These are phyloP conservation scores for Tapirus terrestris DNA, from an alignment of 2,113 vertebrate genomes.

Conservation along the genomic window DNA sequence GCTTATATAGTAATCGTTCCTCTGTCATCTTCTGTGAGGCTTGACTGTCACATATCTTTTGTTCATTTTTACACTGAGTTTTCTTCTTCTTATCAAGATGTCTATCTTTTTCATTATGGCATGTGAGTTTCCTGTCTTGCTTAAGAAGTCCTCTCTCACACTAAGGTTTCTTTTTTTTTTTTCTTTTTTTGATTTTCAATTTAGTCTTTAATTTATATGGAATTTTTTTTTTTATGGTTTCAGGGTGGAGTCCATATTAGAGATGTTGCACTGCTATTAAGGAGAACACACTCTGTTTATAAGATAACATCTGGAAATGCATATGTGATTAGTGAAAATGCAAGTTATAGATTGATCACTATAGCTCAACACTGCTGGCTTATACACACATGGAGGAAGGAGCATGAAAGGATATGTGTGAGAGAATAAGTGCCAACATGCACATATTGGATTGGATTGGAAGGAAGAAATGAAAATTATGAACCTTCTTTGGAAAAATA, in stretches of 20 bases:
- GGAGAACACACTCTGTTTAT: background rate
- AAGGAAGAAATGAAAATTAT: background rate
- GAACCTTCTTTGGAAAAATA: background rate
- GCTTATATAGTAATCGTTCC: background rate
- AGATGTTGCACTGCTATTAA: background rate
- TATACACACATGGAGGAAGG: background rate
- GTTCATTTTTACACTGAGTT: background rate
- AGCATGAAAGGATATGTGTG: background rate
- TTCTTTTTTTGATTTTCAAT: background rate
- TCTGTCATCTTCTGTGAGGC: background rate
- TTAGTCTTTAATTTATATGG: slow-evolving; percentile 4
- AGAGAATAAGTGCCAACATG: background rate
- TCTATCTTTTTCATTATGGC: background rate
- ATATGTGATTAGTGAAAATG: background rate
- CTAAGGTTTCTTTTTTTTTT: background rate
- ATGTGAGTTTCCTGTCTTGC: background rate
- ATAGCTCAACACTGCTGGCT: background rate
- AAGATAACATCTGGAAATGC: background rate
- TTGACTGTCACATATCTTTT: background rate
- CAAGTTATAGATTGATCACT: background rate
- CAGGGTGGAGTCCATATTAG: background rate
- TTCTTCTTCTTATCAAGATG: background rate
- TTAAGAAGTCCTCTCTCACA: background rate
- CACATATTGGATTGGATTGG: background rate
- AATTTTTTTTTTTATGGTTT: background rate